These are phyloP conservation scores for Diuraphis noxia DNA, from an alignment of 1,140 invertebrate species.

Conservation along the genomic window DNA sequence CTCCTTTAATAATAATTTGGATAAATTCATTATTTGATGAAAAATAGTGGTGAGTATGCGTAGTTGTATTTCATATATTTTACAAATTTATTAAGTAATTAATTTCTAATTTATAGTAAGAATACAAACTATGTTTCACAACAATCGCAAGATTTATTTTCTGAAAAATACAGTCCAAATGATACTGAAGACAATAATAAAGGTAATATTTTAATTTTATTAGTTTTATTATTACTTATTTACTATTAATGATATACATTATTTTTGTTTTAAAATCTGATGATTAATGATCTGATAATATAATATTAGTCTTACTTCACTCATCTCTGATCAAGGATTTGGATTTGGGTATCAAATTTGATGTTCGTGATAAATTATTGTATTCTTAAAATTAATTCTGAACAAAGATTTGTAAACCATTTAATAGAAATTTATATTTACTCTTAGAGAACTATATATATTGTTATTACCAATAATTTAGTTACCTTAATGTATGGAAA, in stretches of 20 bases:
- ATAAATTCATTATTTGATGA: too few species aligned
- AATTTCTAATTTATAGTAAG: neutral
- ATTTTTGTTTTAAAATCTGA: too few species aligned
- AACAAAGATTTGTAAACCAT: neutral
- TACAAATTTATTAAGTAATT: neutral
- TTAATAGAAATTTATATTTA: neutral
- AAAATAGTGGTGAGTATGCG: too few species aligned
- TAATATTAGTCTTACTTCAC: neutral
- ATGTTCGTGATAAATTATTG: neutral
- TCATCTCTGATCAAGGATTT: neutral
- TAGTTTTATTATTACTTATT: too few species aligned
- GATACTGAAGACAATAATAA: neutral
- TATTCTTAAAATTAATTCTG: neutral
- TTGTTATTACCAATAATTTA: too few species aligned
- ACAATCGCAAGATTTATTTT: conserved; percentile 45
- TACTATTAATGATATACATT: neutral
- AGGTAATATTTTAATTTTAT: conserved; percentile 24
- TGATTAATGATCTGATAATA: neutral
- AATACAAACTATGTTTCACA: conserved; percentile 6
- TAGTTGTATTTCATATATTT: neutral
- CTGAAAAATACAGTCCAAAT: conserved; percentile 21
- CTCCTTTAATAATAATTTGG: too few species aligned
- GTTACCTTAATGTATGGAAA: neutral
- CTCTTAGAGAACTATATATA: neutral
- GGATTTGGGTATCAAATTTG: neutral